A percentile compares a stretch with the other conserved stretches of the same genome.
phyloP scores from a whole-genome alignment of 2,113 vertebrate species.

The Phrynosoma platyrhinos region DNA sequence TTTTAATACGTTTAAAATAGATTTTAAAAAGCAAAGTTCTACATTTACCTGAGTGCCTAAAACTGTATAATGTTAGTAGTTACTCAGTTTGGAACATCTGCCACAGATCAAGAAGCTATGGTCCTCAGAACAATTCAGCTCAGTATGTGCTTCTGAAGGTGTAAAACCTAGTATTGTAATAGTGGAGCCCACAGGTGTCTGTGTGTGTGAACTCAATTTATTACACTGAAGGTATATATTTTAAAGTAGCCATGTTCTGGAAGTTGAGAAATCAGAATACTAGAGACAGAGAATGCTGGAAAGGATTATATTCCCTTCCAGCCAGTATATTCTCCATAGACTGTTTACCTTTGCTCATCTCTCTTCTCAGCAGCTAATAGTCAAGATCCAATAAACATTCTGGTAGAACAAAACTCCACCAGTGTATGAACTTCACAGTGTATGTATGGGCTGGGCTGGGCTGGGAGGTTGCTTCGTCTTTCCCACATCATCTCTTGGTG shows the following conservation, averaged over 20 bases:
- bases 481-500: too few relatives aligned
- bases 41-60: not conserved
- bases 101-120: fast-evolving
- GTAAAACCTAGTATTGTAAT: not conserved
- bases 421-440: too few relatives aligned
- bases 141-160: not conserved
- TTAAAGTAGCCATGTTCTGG: not conserved
- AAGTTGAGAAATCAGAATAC: not conserved
- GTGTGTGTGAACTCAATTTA: not conserved
- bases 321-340: not conserved
- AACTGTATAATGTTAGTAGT: not conserved
- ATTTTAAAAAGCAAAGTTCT: not conserved
- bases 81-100: fast-evolving
- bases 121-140: not conserved
- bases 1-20: fast-evolving
- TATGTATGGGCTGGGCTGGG: too few relatives aligned
- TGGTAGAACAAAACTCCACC: too few relatives aligned
- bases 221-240: not conserved
- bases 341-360: not conserved
- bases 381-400: too few relatives aligned
- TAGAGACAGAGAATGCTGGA: not conserved
- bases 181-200: not conserved
- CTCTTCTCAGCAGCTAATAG: too few relatives aligned
- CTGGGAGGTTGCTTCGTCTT: too few relatives aligned
- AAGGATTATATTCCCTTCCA: not conserved